Conservation (phyloP, 2,113 vertebrate genomes). For the Aramus guarauna region DNA sequence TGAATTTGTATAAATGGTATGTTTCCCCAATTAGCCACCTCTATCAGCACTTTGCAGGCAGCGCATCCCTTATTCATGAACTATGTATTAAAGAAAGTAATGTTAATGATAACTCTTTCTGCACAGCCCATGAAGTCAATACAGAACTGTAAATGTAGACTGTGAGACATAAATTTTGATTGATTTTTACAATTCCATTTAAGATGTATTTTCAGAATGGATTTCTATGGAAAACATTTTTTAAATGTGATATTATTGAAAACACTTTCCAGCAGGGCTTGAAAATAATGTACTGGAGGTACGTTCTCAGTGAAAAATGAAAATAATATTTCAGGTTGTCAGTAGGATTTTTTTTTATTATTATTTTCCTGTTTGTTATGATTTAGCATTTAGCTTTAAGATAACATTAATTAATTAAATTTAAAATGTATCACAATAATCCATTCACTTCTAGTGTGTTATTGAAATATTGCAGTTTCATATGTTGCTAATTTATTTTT, state of each 20-base stretch:
- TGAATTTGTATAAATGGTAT: background rate
- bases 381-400: conserved; percentile 27
- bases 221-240: conserved; percentile 39
- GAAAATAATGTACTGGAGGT: background rate
- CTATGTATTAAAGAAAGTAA: conserved; percentile 27
- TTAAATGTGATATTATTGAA: conserved; percentile 43
- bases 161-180: conserved; percentile 47
- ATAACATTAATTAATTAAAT: background rate
- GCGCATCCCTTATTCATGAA: conserved; percentile 37
- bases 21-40: background rate
- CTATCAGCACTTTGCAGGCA: conserved; percentile 3
- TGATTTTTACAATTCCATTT: conserved; percentile 50
- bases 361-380: background rate
- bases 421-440: background rate
- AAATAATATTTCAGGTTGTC: conserved; percentile 46
- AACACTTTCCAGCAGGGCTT: conserved; percentile 6
- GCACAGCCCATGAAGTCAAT: conserved; percentile 24
- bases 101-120: conserved; percentile 53
- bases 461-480: background rate
- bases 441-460: background rate
- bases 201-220: conserved; percentile 21
- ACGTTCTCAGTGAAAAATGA: conserved; percentile 26
- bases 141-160: conserved; percentile 40
- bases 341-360: background rate
- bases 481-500: background rate